Evolutionary conservation across 2,113 vertebrate genomes (phyloP), one percentile per base, ranked within the genome.

Genomic region (Gallinago media): DNA sequence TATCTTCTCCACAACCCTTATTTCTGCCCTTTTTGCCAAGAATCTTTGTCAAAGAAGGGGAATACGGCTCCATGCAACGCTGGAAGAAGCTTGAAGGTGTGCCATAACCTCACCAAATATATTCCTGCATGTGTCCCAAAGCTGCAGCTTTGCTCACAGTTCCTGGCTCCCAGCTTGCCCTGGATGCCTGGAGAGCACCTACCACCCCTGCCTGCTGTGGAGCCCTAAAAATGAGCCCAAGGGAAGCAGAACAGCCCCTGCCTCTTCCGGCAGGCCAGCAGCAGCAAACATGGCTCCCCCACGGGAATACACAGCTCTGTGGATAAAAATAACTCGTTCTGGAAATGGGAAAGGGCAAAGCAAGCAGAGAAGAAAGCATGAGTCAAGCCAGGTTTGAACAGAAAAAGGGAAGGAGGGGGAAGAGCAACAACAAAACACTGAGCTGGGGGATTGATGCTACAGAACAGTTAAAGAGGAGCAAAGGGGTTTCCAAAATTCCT

Each of bases 281-380:
- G 40, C 58, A 46, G 80, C 55, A 63, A 21, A 6, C 14, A 5
- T 40, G 56, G 72, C 38, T 72, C 11, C 23, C n/a, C 9, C 4
- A 9, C 0, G 4, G 21, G 82, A 92, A 73, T 50, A 76, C 32
- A 23, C 36, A 71, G 26, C 42, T 84, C 63, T 0, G 0, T 44
- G 70, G 32, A 78, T 81, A 87, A 95, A 96, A 94, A 84, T 67
- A 91, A n/a, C 47, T 89, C n/a, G 2, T 27, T 56, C 66, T 94
- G 79, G 76, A 87, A 87, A 92, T 31, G 56, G 44, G 72, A 92
- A 85, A 92, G 22, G 42, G 36, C 52, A 95, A 87, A 96, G 52
- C 50, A 66, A 81, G 55, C 1, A 2, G 29, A 56, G 63, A 83
- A 85, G 58, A 85, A 79, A 86, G 46, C 9, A 8, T 40, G 66